Evolutionary conservation across 2,797 vertebrate genomes (phyloP), one percentile per base, ranked within the genome.

Genomic region (Hafferia zeledoni): DNA sequence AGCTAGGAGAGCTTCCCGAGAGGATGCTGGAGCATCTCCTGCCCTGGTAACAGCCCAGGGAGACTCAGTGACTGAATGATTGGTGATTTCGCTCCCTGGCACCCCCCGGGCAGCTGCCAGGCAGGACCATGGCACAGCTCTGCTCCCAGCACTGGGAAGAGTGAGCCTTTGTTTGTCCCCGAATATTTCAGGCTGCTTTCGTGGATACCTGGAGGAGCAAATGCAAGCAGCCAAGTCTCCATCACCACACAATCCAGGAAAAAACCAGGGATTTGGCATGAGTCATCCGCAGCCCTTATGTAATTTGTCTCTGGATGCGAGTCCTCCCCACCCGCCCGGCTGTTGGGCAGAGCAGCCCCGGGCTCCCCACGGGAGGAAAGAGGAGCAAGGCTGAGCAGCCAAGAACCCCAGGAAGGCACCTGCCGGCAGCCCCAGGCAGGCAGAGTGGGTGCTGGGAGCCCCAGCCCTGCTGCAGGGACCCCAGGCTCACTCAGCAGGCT

Each of bases 1-100:
- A 41, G 5, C 23, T 3, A 2, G 24, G 33, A 41, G 6, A 17
- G 25, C 33, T 64, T 20, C 49, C 65, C 7, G 2, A 0, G 0
- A 13, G 27, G 77, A 30, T 49, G 80, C 44, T 19, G 77, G 53
- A 84, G 74, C 79, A 78, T 15, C 82, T 56, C 28, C 75, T 47
- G 49, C 16, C 28, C 61, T 11, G 0, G 3, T 8, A 31, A 64
- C 55, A n/a, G 17, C 68, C 28, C 64, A 7, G 43, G 47, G 39
- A 14, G 7, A 49, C 5, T 5, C 67, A 18, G 71, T 1, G 35
- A 43, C n/a, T 1, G 64, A 74, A 20, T 41, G 59, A 30, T 59
- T 1, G 30, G 43, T 0, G 4, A 10, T 65, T 67, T 74, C 0
- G 1, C 24, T n/a, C 39, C 53, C 57, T 2, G 33, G 33, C 59